Evolutionary conservation across 1,140 invertebrate genomes (phyloP).

Genomic region (Ips typographus): DNA sequence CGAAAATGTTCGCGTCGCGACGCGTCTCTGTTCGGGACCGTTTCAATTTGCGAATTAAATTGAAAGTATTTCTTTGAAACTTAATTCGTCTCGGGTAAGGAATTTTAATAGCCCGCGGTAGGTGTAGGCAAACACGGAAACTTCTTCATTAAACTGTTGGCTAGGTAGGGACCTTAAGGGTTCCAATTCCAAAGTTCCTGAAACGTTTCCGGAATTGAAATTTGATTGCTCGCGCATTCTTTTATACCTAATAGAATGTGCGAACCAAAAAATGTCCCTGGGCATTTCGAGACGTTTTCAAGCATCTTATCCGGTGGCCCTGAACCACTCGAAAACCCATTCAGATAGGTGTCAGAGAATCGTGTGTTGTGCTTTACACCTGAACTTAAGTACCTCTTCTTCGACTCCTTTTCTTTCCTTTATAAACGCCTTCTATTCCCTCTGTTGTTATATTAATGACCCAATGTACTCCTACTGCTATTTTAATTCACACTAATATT

Average conservation of each 20-base stretch:
- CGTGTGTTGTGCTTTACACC: slow-evolving; percentile 26
- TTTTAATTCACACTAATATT: background rate
- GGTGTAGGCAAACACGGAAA: slow-evolving; percentile 18
- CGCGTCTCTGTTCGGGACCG: slow-evolving; percentile 29
- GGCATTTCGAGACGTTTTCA: slow-evolving; percentile 3
- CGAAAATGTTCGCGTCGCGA: slow-evolving; percentile 29
- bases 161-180: too few species aligned
- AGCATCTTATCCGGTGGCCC: slow-evolving; percentile 27
- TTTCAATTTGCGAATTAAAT: slow-evolving; percentile 37
- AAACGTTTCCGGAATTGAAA: too few species aligned
- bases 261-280: too few species aligned
- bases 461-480: too few species aligned
- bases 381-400: slow-evolving; percentile 23
- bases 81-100: slow-evolving; percentile 29
- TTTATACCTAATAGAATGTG: too few species aligned
- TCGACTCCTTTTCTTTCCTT: slow-evolving; percentile 14
- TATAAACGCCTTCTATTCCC: background rate
- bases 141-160: slow-evolving; percentile 6
- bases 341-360: slow-evolving; percentile 22
- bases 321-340: slow-evolving; percentile 10
- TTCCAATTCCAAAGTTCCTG: too few species aligned
- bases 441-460: too few species aligned
- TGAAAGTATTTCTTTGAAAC: slow-evolving; percentile 35
- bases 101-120: slow-evolving; percentile 28
- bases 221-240: too few species aligned